phyloP scores from a whole-genome alignment of 2,888 invertebrate species.

The Anagyrus pseudococci region DNA sequence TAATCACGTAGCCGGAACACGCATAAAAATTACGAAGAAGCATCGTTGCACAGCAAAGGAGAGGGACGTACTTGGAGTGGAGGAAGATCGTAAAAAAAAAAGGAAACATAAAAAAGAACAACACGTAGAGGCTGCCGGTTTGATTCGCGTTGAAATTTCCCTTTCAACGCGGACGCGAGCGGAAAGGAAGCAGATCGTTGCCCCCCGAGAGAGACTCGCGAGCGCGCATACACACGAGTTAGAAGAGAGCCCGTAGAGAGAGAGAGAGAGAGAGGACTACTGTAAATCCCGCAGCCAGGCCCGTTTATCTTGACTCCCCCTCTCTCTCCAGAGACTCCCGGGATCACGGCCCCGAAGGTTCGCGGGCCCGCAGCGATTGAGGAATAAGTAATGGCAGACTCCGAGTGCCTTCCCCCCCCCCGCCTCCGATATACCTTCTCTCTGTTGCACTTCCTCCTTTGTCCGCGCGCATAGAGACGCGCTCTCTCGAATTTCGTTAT shows the following conservation, averaged over 20 bases:
- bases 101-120: background rate
- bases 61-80: too few relatives aligned
- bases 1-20: too few relatives aligned
- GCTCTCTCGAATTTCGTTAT: constrained; percentile 8
- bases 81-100: constrained; percentile 1
- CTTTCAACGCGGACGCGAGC: constrained; percentile 10
- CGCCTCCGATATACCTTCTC: background rate
- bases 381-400: constrained; percentile 15
- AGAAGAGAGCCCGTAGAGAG: too few relatives aligned
- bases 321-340: background rate
- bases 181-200: background rate
- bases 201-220: background rate
- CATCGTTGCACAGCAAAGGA: too few relatives aligned
- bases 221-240: background rate
- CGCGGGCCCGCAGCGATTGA: background rate
- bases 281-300: constrained; percentile 23
- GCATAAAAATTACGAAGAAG: too few relatives aligned
- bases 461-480: too few relatives aligned
- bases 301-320: constrained; percentile 28
- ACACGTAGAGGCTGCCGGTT: background rate
- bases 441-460: background rate
- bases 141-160: constrained; percentile 23
- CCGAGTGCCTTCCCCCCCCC: too few relatives aligned
- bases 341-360: background rate
- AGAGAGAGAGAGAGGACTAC: constrained; percentile 2